A percentile compares a stretch with the other conserved stretches of the same genome.
Conservation (phyloP, 2,113 vertebrate species). For the Cebus imitator region DNA sequence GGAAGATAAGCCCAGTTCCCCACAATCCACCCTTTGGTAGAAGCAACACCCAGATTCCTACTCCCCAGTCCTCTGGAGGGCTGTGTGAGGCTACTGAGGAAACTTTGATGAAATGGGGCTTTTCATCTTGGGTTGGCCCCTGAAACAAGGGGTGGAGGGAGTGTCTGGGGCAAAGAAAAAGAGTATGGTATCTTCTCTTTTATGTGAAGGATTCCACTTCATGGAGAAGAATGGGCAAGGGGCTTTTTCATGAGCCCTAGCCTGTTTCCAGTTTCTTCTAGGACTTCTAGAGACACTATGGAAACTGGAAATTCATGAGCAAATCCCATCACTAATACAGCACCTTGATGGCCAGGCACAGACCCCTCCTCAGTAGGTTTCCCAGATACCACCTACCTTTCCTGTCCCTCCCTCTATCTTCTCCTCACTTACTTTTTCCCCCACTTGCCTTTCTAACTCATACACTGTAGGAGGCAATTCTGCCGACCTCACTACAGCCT, state of each 20-base stretch:
- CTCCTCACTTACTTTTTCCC: background rate
- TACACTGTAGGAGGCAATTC: background rate
- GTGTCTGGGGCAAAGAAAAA: constrained; percentile 65
- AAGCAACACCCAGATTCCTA: background rate
- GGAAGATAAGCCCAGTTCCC: background rate
- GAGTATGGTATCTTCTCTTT: background rate
- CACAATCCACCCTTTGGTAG: background rate
- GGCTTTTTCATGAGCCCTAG: background rate
- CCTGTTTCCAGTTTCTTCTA: constrained; percentile 19
- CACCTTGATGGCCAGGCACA: background rate
- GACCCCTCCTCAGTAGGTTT: background rate
- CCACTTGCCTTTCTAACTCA: background rate
- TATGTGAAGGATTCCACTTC: background rate
- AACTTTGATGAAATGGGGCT: background rate
- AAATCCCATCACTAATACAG: background rate
- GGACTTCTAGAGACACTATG: background rate
- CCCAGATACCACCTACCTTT: background rate
- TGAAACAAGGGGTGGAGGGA: background rate
- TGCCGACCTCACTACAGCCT: background rate
- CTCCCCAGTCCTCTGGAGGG: background rate
- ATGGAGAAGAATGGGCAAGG: background rate
- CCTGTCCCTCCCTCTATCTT: background rate
- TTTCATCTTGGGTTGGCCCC: background rate
- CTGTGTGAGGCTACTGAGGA: background rate
- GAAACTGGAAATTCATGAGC: constrained; percentile 19